Evolutionary conservation across 2,888 invertebrate genomes (phyloP).

Genomic region (Busseola fusca): DNA sequence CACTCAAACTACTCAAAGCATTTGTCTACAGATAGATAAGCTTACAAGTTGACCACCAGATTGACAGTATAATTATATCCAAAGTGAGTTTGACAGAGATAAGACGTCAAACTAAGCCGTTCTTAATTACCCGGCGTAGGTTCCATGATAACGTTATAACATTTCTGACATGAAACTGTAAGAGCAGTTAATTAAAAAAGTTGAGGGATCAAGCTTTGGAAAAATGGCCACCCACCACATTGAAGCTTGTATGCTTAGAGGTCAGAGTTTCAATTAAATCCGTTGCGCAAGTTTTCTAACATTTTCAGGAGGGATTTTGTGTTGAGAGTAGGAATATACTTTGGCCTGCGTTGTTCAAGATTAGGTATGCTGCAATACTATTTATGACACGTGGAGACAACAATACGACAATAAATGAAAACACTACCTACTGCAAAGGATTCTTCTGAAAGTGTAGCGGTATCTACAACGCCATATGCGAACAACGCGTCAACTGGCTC

Average conservation of each 20-base stretch:
- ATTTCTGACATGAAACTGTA: constrained; percentile 26
- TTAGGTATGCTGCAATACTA: neutral
- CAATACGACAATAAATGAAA: neutral
- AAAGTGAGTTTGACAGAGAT: constrained; percentile 30
- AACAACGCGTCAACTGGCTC: too few species aligned
- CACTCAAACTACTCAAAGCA: neutral
- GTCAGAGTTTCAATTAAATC: constrained; percentile 27
- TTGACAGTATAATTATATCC: constrained; percentile 47
- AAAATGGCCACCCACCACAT: constrained; percentile 25
- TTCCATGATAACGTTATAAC: constrained; percentile 23
- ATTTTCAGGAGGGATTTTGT: constrained; percentile 15
- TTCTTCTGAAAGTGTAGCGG: neutral
- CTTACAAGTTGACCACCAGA: constrained; percentile 31
- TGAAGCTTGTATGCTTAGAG: constrained; percentile 26
- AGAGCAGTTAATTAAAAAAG: constrained; percentile 48
- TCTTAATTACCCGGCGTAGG: constrained; percentile 30
- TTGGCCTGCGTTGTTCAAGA: neutral
- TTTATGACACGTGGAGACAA: neutral
- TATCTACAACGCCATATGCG: too few species aligned
- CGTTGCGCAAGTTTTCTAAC: constrained; percentile 19
- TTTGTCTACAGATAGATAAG: neutral
- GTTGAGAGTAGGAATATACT: neutral
- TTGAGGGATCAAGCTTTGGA: constrained; percentile 22
- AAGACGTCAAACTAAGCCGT: constrained; percentile 33
- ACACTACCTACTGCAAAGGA: neutral